Evolutionary conservation across 2,113 vertebrate genomes (phyloP).

Genomic region (Myotis lucifugus): DNA sequence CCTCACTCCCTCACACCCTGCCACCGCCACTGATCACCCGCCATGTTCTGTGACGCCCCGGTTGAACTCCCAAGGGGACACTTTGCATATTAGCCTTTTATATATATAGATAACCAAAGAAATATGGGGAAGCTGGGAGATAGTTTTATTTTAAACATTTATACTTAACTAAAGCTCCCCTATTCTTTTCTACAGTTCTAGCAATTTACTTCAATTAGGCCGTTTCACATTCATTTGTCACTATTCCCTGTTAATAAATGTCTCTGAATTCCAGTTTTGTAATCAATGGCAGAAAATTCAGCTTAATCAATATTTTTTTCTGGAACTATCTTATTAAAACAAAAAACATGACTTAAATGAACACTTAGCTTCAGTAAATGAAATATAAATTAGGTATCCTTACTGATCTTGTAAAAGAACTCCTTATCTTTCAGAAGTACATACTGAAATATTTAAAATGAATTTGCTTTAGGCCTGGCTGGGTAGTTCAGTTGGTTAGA

Average conservation of each 20-base stretch:
- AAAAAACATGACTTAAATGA: conserved; percentile 46
- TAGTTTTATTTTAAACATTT: conserved; percentile 46
- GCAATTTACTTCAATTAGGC: conserved; percentile 51
- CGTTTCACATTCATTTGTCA: background rate
- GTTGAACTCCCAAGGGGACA: too few species aligned
- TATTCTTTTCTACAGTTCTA: conserved; percentile 40
- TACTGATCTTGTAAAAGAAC: conserved; percentile 39
- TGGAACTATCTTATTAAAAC: conserved; percentile 53
- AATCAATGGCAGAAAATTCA: conserved; percentile 63
- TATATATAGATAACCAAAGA: background rate
- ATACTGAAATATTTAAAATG: conserved; percentile 16
- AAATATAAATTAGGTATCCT: conserved; percentile 53
- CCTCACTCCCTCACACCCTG: too few species aligned
- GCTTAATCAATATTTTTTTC: conserved; percentile 6
- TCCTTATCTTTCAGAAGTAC: conserved; percentile 11
- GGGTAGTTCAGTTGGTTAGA: background rate
- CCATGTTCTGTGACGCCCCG: too few species aligned
- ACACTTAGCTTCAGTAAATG: conserved; percentile 37
- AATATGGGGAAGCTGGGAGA: background rate
- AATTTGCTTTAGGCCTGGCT: background rate
- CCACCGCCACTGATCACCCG: too few species aligned
- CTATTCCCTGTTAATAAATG: conserved; percentile 45
- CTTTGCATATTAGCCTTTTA: too few species aligned
- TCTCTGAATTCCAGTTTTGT: conserved; percentile 51
- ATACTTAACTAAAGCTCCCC: conserved; percentile 43